Evolutionary conservation across 30 jellyfish, hydroid and myxozoan genomes (phyloP), one percentile per base, ranked within the genome.

Genomic region (Mastigias papua): DNA sequence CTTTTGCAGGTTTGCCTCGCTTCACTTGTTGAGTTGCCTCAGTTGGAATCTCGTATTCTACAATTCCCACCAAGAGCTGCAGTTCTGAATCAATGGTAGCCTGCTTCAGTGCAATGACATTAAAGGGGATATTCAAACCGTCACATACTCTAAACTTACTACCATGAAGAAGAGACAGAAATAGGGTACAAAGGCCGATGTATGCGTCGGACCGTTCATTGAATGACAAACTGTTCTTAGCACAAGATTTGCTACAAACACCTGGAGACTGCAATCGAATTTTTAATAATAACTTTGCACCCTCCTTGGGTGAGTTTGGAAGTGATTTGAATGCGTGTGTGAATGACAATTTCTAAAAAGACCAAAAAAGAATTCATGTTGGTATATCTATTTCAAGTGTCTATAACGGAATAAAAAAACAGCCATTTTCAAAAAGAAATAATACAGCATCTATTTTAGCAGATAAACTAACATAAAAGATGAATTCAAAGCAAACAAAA

Each of bases 171-270:
- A 78, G 73, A 1, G 96, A 87, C 1, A 87, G 48, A 27, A 87
- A 87, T 23, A 87, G 69, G 8, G 96, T 87, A 28, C 90, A 87
- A 0, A 87, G 74, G 30, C 96, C 96, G 50, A 87, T 78, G 74
- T 63, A 87, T 15, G 96, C 96, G 76, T 87, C 89, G 17, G 89
- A 73, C 33, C 96, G 73, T 87, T 87, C 96, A 20, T 57, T 37
- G 65, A 87, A 42, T 34, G 96, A 23, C 42, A 87, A 69, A 37
- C 90, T 26, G 81, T 78, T 69, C 70, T 87, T 87, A 3, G 81
- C 89, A 26, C 90, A 73, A 20, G 87, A 58, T 77, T 69, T 87
- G 63, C 83, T 67, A 51, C 96, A 87, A 2, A 87, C 62, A 21
- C 96, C 90, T 0, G 96, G 96, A n/a, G 90, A 26, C 58, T 87